phyloP scores from a whole-genome alignment of 2,888 invertebrate genomes.

The Matsumyia berberina region DNA sequence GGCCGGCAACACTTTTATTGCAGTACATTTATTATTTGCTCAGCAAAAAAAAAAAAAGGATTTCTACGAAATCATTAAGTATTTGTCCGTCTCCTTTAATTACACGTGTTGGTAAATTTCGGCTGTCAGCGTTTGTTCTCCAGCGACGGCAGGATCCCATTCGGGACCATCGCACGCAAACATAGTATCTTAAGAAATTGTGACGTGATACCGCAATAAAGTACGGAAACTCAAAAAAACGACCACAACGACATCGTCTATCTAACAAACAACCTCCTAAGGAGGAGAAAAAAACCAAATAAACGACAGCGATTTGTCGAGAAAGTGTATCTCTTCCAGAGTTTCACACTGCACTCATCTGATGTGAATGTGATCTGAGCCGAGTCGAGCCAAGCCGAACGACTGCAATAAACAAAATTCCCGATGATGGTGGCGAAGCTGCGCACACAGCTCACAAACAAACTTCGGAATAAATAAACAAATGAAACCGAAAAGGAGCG shows the following conservation, averaged over 20 bases:
- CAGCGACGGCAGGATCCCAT: constrained; percentile 13
- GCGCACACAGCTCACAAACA: constrained; percentile 12
- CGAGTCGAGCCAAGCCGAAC: constrained; percentile 7
- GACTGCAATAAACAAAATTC: constrained; percentile 54
- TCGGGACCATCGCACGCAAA: constrained; percentile 26
- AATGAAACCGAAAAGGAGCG: constrained; percentile 25
- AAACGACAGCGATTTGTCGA: constrained; percentile 58
- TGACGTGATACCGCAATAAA: constrained; percentile 68
- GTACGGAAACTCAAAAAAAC: constrained; percentile 55
- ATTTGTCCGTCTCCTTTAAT: constrained; percentile 55
- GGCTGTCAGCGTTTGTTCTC: constrained; percentile 59
- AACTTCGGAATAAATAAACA: constrained; percentile 52
- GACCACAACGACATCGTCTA: constrained; percentile 5
- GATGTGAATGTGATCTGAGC: constrained; percentile 29
- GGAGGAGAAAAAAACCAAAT: constrained; percentile 17
- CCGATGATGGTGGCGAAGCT: constrained; percentile 18
- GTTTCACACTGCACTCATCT: constrained; percentile 29
- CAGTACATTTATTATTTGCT: constrained; percentile 66
- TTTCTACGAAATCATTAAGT: constrained; percentile 66
- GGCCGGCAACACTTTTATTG: constrained; percentile 54
- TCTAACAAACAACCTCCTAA: constrained; percentile 18
- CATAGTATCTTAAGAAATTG: constrained; percentile 25
- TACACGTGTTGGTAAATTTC: constrained; percentile 53
- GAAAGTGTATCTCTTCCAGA: constrained; percentile 33
- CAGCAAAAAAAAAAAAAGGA: constrained; percentile 13